phyloP scores from a whole-genome alignment of 2,888 invertebrate genomes.

The Monoplex corrugatus region DNA sequence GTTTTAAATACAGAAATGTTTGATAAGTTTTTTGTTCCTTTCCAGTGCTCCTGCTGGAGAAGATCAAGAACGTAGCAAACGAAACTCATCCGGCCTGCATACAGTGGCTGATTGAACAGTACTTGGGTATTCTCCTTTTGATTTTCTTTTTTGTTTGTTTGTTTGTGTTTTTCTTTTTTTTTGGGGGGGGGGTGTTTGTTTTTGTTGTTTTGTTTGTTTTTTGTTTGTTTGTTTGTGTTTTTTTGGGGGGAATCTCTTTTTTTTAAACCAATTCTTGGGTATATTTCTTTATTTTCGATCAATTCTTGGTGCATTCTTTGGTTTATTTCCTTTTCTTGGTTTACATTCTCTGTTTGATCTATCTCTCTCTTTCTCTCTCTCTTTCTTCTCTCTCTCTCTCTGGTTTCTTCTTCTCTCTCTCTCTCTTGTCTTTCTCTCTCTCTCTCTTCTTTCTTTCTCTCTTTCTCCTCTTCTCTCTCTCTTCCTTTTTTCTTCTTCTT shows the following conservation, averaged over 20 bases:
- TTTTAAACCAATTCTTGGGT: too few species aligned
- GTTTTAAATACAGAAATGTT: not conserved
- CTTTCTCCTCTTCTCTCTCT: not conserved
- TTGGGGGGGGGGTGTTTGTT: too few species aligned
- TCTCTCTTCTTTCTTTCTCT: not conserved
- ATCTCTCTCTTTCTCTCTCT: not conserved
- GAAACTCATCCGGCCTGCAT: not conserved
- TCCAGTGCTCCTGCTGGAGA: not conserved
- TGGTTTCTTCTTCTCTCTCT: not conserved
- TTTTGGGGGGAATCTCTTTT: too few species aligned
- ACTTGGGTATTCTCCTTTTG: not conserved
- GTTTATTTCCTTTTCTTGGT: not conserved
- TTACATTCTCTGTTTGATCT: not conserved
- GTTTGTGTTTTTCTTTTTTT: too few species aligned
- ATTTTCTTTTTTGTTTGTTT: too few species aligned
- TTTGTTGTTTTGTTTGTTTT: too few species aligned
- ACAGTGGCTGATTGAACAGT: slow-evolving; percentile 23
- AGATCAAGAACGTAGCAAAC: not conserved
- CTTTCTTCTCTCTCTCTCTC: not conserved
- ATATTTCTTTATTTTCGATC: too few species aligned
- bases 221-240: too few species aligned
- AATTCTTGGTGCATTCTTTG: not conserved
- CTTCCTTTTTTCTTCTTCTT: not conserved
- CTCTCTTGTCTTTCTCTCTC: not conserved
- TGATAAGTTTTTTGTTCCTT: not conserved